Conservation (phyloP, 2,888 invertebrate species). For the Leptarthrus brevirostris region DNA sequence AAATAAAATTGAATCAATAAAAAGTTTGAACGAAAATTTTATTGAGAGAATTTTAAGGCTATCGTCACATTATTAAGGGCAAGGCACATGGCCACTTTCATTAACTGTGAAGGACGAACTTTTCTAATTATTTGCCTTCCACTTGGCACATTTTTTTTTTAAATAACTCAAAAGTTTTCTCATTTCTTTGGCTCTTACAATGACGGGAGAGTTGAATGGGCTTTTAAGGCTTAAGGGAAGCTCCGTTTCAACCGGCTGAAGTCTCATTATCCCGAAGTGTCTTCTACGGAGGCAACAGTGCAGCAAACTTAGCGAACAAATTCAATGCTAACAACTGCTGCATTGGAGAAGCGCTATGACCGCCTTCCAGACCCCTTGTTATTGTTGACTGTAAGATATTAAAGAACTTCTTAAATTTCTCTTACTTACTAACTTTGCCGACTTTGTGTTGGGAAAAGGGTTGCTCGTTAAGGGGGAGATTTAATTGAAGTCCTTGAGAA, state of each 20-base stretch:
- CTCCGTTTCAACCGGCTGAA: not conserved
- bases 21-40: not conserved
- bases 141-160: not conserved
- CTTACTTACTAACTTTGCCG: too few relatives aligned
- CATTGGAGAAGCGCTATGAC: not conserved
- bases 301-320: not conserved
- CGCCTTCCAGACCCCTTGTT: too few relatives aligned
- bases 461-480: too few relatives aligned
- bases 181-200: slow-evolving; percentile 22
- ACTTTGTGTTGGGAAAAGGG: too few relatives aligned
- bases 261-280: slow-evolving; percentile 6
- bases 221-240: not conserved
- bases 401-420: too few relatives aligned
- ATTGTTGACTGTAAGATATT: too few relatives aligned
- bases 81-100: slow-evolving; percentile 24
- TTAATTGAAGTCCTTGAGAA: too few relatives aligned
- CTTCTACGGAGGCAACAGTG: not conserved
- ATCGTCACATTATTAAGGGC: slow-evolving; percentile 20
- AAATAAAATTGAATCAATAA: slow-evolving; percentile 19
- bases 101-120: slow-evolving; percentile 19
- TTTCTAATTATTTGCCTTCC: slow-evolving; percentile 35
- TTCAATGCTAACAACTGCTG: not conserved
- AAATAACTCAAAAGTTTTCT: slow-evolving; percentile 27
- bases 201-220: slow-evolving; percentile 4
- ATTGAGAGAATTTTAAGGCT: slow-evolving; percentile 14